Evolutionary conservation across 1,140 invertebrate genomes (phyloP), one percentile per base, ranked within the genome.

Genomic region (Andrena cerasifolii): DNA sequence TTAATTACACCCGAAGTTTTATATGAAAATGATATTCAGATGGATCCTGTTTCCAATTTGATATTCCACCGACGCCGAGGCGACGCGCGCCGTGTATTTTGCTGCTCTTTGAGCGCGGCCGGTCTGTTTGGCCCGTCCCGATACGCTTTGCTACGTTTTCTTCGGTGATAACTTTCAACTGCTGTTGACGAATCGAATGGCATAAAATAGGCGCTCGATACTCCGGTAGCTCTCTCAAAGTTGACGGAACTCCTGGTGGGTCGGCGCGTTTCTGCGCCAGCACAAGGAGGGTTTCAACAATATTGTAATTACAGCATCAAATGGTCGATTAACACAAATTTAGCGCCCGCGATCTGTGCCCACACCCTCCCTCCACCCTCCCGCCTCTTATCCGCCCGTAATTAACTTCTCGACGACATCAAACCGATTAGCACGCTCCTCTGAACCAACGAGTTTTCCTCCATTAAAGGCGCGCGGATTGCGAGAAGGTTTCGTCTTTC

Each of bases 301-400:
- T 82, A 79, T 82, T 75, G 77, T 75, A 82, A 81, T 81, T 81
- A 71, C 80, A 58, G 67, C 47, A 80, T 83, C 77, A 83, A 85
- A 80, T 83, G 83, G 59, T 77, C 78, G 72, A 70, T 76, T 83
- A 83, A 85, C 78, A 53, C 45, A 72, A 83, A 83, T 85, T 83
- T 79, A 78, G 62, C 63, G 56, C 45, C 49, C 49, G 33, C 36
- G 72, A 53, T 68, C 53, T 28, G 45, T 31, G 45, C 40, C 66
- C 36, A n/a, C n/a, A n/a, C n/a, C n/a, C n/a, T n/a, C n/a, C n/a
- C n/a, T n/a, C n/a, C n/a, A n/a, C n/a, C n/a, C n/a, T n/a, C n/a
- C n/a, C n/a, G n/a, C 36, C 36, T 10, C 36, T 40, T 40, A 10
- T 74, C 79, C 47, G 49, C 31, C 61, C 31, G 68, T 83, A 83